Base-by-base conservation (phyloP, 1,140 invertebrate species). In the Diabrotica virgifera region DNA sequence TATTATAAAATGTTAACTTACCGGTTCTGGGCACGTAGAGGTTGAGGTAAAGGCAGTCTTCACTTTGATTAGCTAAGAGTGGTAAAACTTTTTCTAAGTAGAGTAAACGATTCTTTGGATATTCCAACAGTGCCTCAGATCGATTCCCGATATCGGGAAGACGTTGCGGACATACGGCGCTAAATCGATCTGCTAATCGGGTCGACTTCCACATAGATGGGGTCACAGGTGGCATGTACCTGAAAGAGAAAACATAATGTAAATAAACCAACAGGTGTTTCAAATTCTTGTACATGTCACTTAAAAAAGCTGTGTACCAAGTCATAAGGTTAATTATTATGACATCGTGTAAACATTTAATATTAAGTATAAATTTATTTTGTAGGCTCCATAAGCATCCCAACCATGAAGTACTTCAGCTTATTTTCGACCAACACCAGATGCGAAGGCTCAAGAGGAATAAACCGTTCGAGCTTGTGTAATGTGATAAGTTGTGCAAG, bases 21-120 rank as follows among this genome's bases (percentile, higher is more conserved):
- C 92, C 90, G 76, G 84, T 83, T 72, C 88, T 86, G 68, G 96
- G 96, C 64, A 96, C 92, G 81, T 96, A 98, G 66, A 98, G 87
- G 82, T 98, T 98, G 72, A 98, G 86, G 80, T 97, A 97, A 72
- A 98, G 89, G 80, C 96, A 99, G 84, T 99, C 96, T 83, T 98
- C 96, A 79, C 90, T 94, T 83, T 97, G 94, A 77, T 97, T 93
- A 69, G 85, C 86, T 40, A 97, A 83, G 67, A 92, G 83, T 7
- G 93, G 91, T 60, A 91, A 81, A 68, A 97, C 82, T 67, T 90
- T 86, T 71, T 92, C 88, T 36, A 97, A 84, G 76, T 94, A 90
- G 36, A 89, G 85, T 38, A 95, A 85, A 13, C 92, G 85, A 10
- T 88, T 90, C 38, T 89, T 83, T 7, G 96, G 94, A 72, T 92